Percentiles rank a stretch among this genome's conserved stretches.
Conservation (phyloP, 2,113 vertebrate species). For the Dasyornis broadbenti region DNA sequence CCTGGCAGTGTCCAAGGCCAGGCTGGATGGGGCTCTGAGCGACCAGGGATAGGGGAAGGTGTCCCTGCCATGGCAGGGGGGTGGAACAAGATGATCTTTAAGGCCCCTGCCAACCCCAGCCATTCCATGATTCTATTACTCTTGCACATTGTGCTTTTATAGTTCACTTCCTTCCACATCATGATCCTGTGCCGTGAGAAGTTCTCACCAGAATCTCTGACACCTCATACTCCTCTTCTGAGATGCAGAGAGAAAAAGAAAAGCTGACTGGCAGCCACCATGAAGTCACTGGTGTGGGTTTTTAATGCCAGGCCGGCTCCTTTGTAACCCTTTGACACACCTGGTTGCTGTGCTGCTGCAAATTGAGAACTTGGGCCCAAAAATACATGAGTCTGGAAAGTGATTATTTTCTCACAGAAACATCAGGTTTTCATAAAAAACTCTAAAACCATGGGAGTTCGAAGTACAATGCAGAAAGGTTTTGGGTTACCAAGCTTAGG, state of each 20-base stretch:
- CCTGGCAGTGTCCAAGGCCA: background rate
- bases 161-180: background rate
- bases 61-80: background rate
- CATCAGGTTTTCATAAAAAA: constrained; percentile 2
- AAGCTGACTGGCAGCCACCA: background rate
- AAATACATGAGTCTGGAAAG: constrained; percentile 6
- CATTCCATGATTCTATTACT: background rate
- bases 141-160: background rate
- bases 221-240: background rate
- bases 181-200: background rate
- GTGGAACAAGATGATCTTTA: background rate
- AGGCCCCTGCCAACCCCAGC: background rate
- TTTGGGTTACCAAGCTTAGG: background rate
- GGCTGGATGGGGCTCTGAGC: background rate
- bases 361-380: background rate
- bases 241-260: background rate
- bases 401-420: constrained; percentile 22
- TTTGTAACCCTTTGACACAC: background rate
- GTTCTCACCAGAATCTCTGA: background rate
- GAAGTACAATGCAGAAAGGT: background rate
- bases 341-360: background rate
- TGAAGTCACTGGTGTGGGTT: background rate
- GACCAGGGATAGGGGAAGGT: background rate
- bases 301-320: background rate
- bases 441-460: background rate